Conservation (phyloP, 2,888 invertebrate species). For the Perizoma flavofasciatum region DNA sequence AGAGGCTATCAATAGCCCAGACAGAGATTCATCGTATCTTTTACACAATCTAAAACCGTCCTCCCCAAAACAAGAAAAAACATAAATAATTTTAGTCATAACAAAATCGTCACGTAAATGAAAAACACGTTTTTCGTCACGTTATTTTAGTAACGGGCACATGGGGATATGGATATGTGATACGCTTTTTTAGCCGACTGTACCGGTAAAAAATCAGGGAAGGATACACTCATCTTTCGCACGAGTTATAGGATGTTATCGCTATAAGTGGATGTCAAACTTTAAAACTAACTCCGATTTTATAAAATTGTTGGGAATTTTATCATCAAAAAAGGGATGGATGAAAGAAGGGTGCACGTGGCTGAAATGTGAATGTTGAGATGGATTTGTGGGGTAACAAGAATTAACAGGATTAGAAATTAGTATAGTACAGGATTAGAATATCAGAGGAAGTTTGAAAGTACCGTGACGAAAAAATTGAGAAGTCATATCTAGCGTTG, state of each 20-base stretch:
- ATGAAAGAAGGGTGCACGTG: too few species aligned
- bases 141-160: constrained; percentile 54
- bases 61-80: constrained; percentile 40
- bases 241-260: constrained; percentile 72
- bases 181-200: constrained; percentile 45
- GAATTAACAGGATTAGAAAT: too few species aligned
- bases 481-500: too few species aligned
- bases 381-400: too few species aligned
- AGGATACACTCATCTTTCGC: constrained; percentile 77
- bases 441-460: too few species aligned
- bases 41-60: constrained; percentile 48
- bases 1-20: constrained; percentile 9
- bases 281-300: constrained; percentile 19
- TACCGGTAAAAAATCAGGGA: constrained; percentile 59
- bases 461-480: too few species aligned
- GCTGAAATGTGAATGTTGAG: too few species aligned
- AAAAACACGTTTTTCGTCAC: constrained; percentile 68
- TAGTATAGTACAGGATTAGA: too few species aligned
- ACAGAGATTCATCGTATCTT: constrained; percentile 31
- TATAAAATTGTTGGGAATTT: too few species aligned
- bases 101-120: constrained; percentile 81
- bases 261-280: constrained; percentile 60
- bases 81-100: constrained; percentile 77
- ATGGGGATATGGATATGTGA: constrained; percentile 43
- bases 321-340: too few species aligned